Base-by-base conservation (phyloP, 2,888 invertebrate genomes). In the Rugalucina vietnamica region DNA sequence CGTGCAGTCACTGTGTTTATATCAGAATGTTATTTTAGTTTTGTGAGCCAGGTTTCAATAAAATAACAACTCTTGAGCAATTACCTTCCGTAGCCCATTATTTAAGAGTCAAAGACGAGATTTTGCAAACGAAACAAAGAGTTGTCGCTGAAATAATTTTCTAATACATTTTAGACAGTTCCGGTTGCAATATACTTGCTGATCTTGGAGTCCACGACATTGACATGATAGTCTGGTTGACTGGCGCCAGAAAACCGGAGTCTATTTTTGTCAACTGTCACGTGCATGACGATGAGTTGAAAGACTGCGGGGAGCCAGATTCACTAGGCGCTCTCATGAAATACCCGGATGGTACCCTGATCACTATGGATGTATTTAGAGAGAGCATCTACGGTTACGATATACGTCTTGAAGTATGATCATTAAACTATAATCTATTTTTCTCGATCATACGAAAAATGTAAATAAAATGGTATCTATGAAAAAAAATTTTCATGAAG, bases 131-230 rank as follows among this genome's bases (percentile, higher is more conserved):
- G n/a, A n/a, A n/a, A n/a, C n/a, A n/a, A n/a, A n/a, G n/a, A n/a
- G n/a, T n/a, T n/a, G n/a, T n/a, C n/a, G n/a, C n/a, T n/a, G n/a
- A n/a, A n/a, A n/a, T n/a, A n/a, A n/a, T n/a, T 54, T 18, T 14
- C 34, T 3, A 21, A 10, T 65, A 18, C 18, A 27, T 79, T 79
- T 14, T 85, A 94, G 97, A 97, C 88, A 85, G 86, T 21, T 83
- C 87, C 14, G 92, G 92, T 14, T 92, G 91, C 65, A 96, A 96
- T 21, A 96, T 97, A 49, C 97, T 96, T 93, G 96, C 97, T 83
- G 97, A 97, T 92, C 96, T 97, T 89, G 95, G 96, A 79, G 96
- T 97, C 0, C 97, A 97, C 89, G 97, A 97, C 92, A 95, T 97
- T 81, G 97, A 97, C 90, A 95, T 96, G 94, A 93, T 96, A 10